phyloP scores from a whole-genome alignment of 2,797 vertebrate genomes.

The Salarias fasciatus region DNA sequence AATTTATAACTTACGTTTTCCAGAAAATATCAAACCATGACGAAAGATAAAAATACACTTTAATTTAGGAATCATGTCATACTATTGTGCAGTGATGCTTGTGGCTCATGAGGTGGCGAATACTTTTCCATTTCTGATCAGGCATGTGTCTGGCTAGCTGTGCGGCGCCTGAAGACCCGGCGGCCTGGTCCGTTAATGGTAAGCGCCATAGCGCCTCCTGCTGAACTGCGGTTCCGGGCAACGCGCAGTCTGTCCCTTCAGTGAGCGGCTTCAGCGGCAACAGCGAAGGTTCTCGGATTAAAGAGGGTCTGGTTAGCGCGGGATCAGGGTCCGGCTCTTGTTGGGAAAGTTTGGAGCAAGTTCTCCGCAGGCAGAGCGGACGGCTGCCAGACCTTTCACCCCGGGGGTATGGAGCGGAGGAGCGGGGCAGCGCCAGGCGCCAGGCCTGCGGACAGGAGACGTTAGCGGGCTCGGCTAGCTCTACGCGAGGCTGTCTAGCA shows the following conservation, averaged over 20 bases:
- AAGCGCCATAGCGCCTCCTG: conserved; percentile 48
- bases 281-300: conserved; percentile 57
- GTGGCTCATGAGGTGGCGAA: too few relatives aligned
- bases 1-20: background rate
- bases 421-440: conserved; percentile 57
- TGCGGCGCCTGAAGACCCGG: conserved; percentile 78
- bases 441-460: conserved; percentile 63
- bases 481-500: conserved; percentile 28
- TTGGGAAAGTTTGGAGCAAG: conserved; percentile 49
- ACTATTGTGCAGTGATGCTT: accelerated
- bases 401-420: conserved; percentile 66
- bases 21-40: accelerated
- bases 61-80: accelerated
- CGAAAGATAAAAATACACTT: background rate
- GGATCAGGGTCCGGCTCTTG: conserved; percentile 17
- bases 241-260: conserved; percentile 28
- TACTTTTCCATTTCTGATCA: conserved; percentile 57
- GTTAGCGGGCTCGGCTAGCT: conserved; percentile 62
- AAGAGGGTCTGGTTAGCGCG: conserved; percentile 17
- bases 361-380: conserved; percentile 27
- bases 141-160: conserved; percentile 74
- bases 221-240: conserved; percentile 61
- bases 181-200: conserved; percentile 61
- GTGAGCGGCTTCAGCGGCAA: conserved; percentile 2
- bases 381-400: conserved; percentile 41